phyloP scores from a whole-genome alignment of 2,797 vertebrate species.

The Kryptolebias ocellatus region DNA sequence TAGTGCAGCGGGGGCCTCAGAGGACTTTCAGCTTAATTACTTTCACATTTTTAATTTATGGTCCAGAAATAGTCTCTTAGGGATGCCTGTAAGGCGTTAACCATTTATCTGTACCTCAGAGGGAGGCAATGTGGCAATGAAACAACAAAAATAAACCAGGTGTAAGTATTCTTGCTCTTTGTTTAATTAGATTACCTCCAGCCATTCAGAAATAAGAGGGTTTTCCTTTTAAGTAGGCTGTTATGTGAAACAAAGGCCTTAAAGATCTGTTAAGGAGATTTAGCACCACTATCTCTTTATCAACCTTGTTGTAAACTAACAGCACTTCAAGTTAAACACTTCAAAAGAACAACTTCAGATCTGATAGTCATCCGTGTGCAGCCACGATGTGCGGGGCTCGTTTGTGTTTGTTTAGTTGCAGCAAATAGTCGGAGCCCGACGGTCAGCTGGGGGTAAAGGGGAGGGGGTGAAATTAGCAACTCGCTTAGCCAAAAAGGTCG shows the following conservation, averaged over 20 bases:
- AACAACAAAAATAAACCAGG: neutral
- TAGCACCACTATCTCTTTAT: neutral
- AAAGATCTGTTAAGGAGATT: neutral
- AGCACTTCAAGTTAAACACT: no score
- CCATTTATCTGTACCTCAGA: neutral
- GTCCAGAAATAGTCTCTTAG: conserved; percentile 11
- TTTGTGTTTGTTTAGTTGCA: conserved; percentile 2
- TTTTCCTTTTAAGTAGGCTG: neutral
- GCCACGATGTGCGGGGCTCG: no score
- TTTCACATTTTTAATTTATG: conserved; percentile 57
- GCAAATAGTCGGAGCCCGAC: conserved; percentile 36
- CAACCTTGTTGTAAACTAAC: conserved; percentile 1
- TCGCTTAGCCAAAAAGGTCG: conserved; percentile 42
- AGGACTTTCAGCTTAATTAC: conserved; percentile 63
- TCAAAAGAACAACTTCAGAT: no score
- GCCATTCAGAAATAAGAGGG: neutral
- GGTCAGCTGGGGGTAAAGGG: conserved; percentile 48
- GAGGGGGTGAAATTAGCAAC: conserved; percentile 61
- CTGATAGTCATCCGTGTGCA: no score
- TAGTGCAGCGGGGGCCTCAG: conserved; percentile 22
- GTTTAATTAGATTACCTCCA: conserved; percentile 25
- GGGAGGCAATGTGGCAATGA: neutral
- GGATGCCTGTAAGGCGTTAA: conserved; percentile 22
- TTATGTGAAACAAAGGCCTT: neutral
- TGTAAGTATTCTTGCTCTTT: neutral